A percentile compares a stretch with the other conserved stretches of the same genome.
phyloP scores from a whole-genome alignment of 2,888 invertebrate genomes.

The Clusia tigrina region DNA sequence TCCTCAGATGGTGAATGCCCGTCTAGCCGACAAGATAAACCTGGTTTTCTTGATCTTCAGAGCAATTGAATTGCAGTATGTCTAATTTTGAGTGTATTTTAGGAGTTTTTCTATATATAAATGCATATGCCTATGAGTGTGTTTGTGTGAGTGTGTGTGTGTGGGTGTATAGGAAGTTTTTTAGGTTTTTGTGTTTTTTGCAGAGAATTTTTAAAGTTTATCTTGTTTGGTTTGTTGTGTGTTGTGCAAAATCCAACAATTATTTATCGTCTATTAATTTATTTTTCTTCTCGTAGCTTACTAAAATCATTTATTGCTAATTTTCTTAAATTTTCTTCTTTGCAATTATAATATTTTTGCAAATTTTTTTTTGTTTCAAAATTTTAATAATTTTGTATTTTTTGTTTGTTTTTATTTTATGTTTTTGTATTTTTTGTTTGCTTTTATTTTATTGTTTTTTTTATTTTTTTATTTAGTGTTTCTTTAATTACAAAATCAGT shows the following conservation, averaged over 20 bases:
- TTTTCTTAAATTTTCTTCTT: not conserved
- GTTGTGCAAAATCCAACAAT: slow-evolving; percentile 19
- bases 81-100: too few relatives aligned
- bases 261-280: not conserved
- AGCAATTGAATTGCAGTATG: too few relatives aligned
- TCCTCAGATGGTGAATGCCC: too few relatives aligned
- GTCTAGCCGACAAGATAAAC: too few relatives aligned
- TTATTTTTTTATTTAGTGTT: slow-evolving; percentile 16
- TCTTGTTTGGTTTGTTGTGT: not conserved
- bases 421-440: slow-evolving; percentile 6
- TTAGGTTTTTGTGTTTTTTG: slow-evolving; percentile 7
- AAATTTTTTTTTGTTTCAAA: slow-evolving; percentile 12
- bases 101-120: not conserved
- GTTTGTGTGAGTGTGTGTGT: slow-evolving; percentile 25
- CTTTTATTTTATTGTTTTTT: slow-evolving; percentile 6
- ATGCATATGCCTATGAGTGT: slow-evolving; percentile 18
- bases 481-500: slow-evolving; percentile 53
- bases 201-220: not conserved
- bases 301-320: not conserved
- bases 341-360: not conserved
- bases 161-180: slow-evolving; percentile 5
- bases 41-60: too few relatives aligned
- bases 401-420: slow-evolving; percentile 25
- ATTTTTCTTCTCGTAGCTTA: not conserved
- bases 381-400: slow-evolving; percentile 22